Base-by-base conservation (phyloP, 2,113 vertebrate species). In the Calyptommatus sinebrachiatus region DNA sequence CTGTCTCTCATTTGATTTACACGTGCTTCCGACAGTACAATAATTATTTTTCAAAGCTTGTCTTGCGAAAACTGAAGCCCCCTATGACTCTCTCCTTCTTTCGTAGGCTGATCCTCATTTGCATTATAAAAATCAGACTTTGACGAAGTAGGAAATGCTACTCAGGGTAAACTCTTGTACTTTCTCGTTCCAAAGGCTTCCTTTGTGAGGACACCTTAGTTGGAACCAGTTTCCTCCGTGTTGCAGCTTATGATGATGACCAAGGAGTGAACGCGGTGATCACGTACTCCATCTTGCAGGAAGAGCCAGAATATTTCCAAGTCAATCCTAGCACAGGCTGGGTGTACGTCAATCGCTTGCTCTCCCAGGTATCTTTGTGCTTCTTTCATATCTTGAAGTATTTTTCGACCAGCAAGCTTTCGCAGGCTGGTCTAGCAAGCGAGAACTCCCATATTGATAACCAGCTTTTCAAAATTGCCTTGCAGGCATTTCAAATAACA, bases 311-410 rank as follows among this genome's bases (percentile, higher is more conserved):
- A 1, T 97, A 97, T 91, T 94, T 97, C 86, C 95, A 95, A 89
- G 96, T 98, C 91, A 96, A 95, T 89, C 96, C 97, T 79, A 95
- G 89, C 85, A 97, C 96, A 0, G 97, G 97, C 80, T 98, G 97
- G 97, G 89, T 98, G 8, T 97, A 95, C 0, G 96, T 98, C 89
- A 97, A 94, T 86, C 87, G 88, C 6, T 94, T 91, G 0, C 95
- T 97, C 20, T 94, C 96, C 45, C 95, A 97, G 96, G 97, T 92
- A 89, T 83, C 0, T 29, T 0, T 0, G 73, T 28, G 61, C 20
- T 70, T 68, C 75, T 28, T 28, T 26, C 63, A 65, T 26, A 65
- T 26, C 26, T 11, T 46, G 78, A 46, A 0, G 8, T n/a, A 24
- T 26, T 3, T 7, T 14, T 8, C n/a, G 16, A 31, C 6, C 7